phyloP scores from a whole-genome alignment of 2,113 vertebrate genomes.

The Anoplopoma fimbria region DNA sequence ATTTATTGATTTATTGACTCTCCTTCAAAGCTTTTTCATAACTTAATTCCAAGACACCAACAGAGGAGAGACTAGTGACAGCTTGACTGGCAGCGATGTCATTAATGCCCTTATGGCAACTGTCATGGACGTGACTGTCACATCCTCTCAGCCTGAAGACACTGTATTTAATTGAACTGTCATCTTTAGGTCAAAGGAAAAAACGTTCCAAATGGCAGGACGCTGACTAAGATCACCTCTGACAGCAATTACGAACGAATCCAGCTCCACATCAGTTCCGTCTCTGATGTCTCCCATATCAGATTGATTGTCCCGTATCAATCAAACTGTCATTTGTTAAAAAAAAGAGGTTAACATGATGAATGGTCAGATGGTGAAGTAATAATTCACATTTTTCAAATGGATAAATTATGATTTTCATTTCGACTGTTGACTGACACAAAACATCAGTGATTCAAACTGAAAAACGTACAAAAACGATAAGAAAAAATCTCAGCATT shows the following conservation, averaged over 20 bases:
- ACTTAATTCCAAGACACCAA: conserved; percentile 43
- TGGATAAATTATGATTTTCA: conserved; percentile 33
- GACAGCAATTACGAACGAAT: conserved; percentile 74
- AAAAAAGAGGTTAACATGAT: conserved; percentile 47
- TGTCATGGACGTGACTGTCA: conserved; percentile 60
- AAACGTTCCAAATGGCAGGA: conserved; percentile 40
- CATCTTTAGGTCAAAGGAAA: conserved; percentile 70
- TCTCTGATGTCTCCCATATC: conserved; percentile 18
- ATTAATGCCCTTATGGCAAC: conserved; percentile 66
- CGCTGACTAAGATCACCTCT: conserved; percentile 64
- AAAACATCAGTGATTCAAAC: background rate
- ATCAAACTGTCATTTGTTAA: conserved; percentile 62
- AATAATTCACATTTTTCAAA: conserved; percentile 55
- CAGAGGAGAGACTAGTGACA: conserved; percentile 40
- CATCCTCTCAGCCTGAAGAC: conserved; percentile 60
- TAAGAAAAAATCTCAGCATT: background rate
- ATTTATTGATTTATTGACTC: conserved; percentile 53
- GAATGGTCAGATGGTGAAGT: conserved; percentile 45
- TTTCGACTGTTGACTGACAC: conserved; percentile 15
- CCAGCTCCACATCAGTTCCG: conserved; percentile 48
- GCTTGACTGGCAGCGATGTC: conserved; percentile 62
- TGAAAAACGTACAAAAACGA: too few relatives aligned
- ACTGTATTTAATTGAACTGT: conserved; percentile 75
- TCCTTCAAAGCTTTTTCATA: conserved; percentile 8
- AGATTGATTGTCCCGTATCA: conserved; percentile 62